Conservation (phyloP, 1,140 invertebrate genomes). For the Dryas iulia region DNA sequence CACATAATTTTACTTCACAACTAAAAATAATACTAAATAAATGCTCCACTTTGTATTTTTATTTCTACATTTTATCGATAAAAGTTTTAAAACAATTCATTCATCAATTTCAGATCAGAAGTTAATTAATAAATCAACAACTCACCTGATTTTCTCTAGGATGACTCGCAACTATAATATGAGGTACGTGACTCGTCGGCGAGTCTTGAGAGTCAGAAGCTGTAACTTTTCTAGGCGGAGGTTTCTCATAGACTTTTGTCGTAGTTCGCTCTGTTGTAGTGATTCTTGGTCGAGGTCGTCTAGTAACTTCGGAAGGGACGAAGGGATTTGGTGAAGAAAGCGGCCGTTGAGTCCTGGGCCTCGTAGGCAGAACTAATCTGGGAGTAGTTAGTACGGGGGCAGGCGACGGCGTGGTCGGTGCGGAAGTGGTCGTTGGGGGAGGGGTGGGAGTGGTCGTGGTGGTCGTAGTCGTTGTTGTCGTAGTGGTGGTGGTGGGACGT, state of each 20-base stretch:
- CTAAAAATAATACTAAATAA: too few relatives aligned
- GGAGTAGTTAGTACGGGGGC: constrained; percentile 41
- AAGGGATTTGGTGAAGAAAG: constrained; percentile 49
- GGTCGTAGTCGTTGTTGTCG: constrained; percentile 48
- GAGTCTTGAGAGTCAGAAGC: constrained; percentile 57
- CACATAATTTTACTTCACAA: too few relatives aligned
- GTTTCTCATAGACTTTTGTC: constrained; percentile 61
- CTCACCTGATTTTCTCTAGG: constrained; percentile 81
- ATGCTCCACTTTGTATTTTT: too few relatives aligned
- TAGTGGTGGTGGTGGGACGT: constrained; percentile 52
- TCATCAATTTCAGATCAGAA: too few relatives aligned
- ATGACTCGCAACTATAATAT: constrained; percentile 84
- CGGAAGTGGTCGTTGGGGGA: constrained; percentile 19
- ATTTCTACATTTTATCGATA: too few relatives aligned
- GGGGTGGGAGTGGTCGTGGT: constrained; percentile 40
- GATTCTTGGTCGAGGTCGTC: constrained; percentile 46
- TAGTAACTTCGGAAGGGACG: constrained; percentile 26
- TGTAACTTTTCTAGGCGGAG: constrained; percentile 58
- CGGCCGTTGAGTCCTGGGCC: constrained; percentile 40
- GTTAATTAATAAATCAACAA: background rate
- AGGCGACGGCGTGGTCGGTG: constrained; percentile 36
- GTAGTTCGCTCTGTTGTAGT: constrained; percentile 54
- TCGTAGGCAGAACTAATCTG: constrained; percentile 42
- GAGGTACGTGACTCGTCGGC: constrained; percentile 69
- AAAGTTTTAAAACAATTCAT: too few relatives aligned